phyloP scores from a whole-genome alignment of 2,797 vertebrate genomes.

The Galago senegalensis region DNA sequence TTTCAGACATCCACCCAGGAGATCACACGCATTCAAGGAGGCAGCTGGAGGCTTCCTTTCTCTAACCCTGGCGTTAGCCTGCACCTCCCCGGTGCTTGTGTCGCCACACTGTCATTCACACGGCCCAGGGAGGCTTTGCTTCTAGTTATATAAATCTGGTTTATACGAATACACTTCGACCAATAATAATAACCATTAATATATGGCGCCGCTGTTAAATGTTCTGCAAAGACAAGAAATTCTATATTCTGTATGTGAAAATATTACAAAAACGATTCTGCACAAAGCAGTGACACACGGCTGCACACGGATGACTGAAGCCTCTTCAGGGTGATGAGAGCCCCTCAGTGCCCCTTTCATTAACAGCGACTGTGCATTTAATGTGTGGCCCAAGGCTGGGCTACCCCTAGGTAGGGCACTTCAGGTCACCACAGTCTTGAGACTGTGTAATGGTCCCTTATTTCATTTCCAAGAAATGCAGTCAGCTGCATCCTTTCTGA shows the following conservation, averaged over 20 bases:
- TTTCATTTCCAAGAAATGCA: too few relatives aligned
- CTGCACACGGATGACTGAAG: not conserved
- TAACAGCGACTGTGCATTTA: too few relatives aligned
- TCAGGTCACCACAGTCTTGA: too few relatives aligned
- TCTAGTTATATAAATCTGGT: not conserved
- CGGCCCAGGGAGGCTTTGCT: not conserved
- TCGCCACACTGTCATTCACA: not conserved
- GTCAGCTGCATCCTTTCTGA: too few relatives aligned
- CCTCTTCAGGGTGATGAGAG: not conserved
- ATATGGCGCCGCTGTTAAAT: not conserved
- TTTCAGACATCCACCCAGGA: constrained; percentile 10
- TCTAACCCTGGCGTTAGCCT: not conserved
- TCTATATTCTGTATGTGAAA: not conserved
- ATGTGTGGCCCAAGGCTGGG: too few relatives aligned
- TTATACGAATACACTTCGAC: not conserved
- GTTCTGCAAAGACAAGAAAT: not conserved
- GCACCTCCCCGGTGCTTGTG: not conserved
- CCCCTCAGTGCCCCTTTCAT: not conserved
- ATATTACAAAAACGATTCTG: not conserved
- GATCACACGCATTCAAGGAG: not conserved
- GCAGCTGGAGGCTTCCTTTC: not conserved
- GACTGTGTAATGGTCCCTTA: too few relatives aligned
- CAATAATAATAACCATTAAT: not conserved
- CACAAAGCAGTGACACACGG: not conserved
- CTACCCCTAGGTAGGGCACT: too few relatives aligned